Base-by-base conservation (phyloP, 2,113 vertebrate species). In the Phaethornis superciliosus region DNA sequence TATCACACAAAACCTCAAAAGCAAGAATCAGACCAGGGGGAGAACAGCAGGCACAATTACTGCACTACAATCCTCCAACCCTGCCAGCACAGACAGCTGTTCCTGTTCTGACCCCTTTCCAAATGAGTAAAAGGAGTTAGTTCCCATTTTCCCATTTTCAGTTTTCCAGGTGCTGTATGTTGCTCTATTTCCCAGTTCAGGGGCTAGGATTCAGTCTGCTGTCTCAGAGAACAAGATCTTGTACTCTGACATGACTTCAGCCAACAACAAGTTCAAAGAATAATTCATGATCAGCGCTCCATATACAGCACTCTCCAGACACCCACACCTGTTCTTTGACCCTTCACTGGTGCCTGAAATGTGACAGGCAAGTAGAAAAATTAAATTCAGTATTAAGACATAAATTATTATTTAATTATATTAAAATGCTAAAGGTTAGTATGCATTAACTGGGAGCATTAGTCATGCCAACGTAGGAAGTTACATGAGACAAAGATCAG, bases 131-230 rank as follows among this genome's bases (percentile, higher is more conserved):
- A 83, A 95, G 64, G 58, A 94, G 77, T 84, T 88, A 16, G 55
- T 91, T 74, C 51, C 81, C 93, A n/a, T 69, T 77, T 91, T 74
- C 51, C 81, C 93, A n/a, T 69, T 77, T 84, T 85, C 63, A 79
- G 52, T 69, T 77, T 84, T 85, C 63, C 76, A 49, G 75, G 72
- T 55, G 23, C 11, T 85, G 49, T 37, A 71, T 81, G 46, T 77
- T 89, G 64, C 65, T 95, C 91, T 90, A 93, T 90, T 96, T 86
- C 83, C 63, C 78, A 28, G 46, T 81, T 91, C 82, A 55, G 89
- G 92, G 74, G 63, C 27, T 92, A 94, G 70, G 72, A 81, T 85
- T 85, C 42, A 89, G 42, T 93, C 44, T 87, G 52, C 60, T 91
- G 63, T 82, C 65, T 84, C 27, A 56, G 70, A 64, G 55, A 95